Percentiles rank a stretch among this genome's conserved stretches.
These are phyloP conservation scores for Gobius niger DNA, from an alignment of 2,113 vertebrate genomes.

Conservation along the genomic window DNA sequence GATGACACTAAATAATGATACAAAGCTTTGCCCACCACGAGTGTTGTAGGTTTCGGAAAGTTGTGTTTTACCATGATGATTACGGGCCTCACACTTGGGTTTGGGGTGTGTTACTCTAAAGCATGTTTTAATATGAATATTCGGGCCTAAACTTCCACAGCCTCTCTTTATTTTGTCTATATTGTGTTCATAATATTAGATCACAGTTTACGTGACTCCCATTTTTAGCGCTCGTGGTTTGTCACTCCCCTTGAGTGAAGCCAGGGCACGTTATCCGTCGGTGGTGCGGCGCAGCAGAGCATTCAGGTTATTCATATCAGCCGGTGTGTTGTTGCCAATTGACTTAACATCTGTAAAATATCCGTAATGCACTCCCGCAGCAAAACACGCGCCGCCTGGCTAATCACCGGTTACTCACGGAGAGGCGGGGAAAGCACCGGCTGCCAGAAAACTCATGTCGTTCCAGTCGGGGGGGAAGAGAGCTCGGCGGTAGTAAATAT, in stretches of 20 bases:
- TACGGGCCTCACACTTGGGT: too few relatives aligned
- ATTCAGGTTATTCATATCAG: conserved; percentile 49
- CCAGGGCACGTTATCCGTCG: conserved; percentile 65
- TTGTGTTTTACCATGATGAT: too few relatives aligned
- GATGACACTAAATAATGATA: too few relatives aligned
- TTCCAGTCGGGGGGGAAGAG: conserved; percentile 5
- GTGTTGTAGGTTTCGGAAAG: too few relatives aligned
- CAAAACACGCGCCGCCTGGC: conserved; percentile 25
- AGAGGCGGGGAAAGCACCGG: conserved; percentile 25
- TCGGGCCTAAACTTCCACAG: too few relatives aligned
- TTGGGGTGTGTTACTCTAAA: too few relatives aligned
- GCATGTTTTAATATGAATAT: too few relatives aligned
- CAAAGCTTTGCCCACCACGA: too few relatives aligned
- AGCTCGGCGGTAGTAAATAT: not conserved
- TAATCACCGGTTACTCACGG: conserved; percentile 44
- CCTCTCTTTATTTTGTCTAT: too few relatives aligned
- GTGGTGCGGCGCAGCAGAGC: conserved; percentile 41
- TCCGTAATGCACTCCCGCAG: conserved; percentile 22
- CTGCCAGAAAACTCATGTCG: conserved; percentile 33
- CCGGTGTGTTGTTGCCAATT: conserved; percentile 59
- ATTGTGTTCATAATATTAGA: too few relatives aligned
- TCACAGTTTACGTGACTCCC: too few relatives aligned
- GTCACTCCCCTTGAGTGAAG: conserved; percentile 15
- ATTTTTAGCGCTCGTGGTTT: too few relatives aligned
- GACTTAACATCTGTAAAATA: conserved; percentile 47